Evolutionary conservation across 2,797 vertebrate genomes (phyloP).

Genomic region (Oreochromis mossambicus): DNA sequence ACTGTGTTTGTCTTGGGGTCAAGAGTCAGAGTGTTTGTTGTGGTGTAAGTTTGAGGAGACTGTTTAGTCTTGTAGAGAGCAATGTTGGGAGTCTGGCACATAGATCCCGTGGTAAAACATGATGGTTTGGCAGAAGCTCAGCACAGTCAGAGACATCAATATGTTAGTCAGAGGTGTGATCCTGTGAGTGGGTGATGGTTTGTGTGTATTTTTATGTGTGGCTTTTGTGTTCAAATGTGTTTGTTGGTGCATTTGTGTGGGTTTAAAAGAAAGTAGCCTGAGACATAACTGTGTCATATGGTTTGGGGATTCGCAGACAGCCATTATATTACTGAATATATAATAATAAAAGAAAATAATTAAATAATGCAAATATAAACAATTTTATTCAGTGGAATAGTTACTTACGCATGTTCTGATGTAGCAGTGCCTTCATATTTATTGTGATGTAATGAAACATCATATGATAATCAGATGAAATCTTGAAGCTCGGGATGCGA

Average conservation of each 20-base stretch:
- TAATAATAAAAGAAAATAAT: not conserved
- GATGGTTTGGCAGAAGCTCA: slow-evolving; percentile 14
- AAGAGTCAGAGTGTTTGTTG: slow-evolving; percentile 9
- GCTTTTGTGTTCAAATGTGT: not conserved
- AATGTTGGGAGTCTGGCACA: not conserved
- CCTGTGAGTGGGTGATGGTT: not conserved
- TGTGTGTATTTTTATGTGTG: not conserved
- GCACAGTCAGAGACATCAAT: not conserved
- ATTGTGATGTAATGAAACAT: not conserved
- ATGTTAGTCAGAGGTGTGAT: not conserved
- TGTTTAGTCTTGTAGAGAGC: slow-evolving; percentile 8
- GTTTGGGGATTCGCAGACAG: not conserved
- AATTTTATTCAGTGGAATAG: not conserved
- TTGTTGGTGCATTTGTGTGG: not conserved
- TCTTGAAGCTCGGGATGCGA: not conserved
- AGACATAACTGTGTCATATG: not conserved
- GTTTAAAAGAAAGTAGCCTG: not conserved
- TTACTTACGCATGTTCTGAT: not conserved
- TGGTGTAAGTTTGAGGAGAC: not conserved
- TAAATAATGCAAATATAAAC: not conserved
- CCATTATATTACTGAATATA: not conserved
- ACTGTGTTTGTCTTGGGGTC: not conserved
- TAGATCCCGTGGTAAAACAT: slow-evolving; percentile 1
- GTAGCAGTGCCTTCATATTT: not conserved
- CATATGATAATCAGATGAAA: not conserved